These are phyloP conservation scores for Lagopus muta DNA, from an alignment of 2,113 vertebrate genomes.

Conservation along the genomic window DNA sequence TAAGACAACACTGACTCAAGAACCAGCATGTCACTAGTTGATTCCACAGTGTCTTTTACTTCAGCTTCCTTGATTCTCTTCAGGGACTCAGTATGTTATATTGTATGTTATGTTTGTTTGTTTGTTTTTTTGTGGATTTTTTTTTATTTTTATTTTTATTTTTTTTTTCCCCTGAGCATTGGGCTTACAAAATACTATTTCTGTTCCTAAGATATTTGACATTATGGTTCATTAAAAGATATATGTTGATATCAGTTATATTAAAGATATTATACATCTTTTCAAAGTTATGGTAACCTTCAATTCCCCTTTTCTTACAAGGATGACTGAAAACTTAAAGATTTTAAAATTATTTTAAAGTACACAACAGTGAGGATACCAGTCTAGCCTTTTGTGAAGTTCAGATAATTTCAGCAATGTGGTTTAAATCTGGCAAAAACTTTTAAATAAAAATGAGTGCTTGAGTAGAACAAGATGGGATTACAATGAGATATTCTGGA, in stretches of 20 bases:
- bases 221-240: not conserved
- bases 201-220: not conserved
- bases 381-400: not conserved
- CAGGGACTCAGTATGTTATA: not conserved
- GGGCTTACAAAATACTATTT: not conserved
- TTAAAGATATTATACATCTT: not conserved
- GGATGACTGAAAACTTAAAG: not conserved
- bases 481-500: not conserved
- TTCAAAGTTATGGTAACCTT: not conserved
- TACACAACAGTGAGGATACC: not conserved
- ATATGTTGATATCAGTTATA: not conserved
- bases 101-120: too few species aligned
- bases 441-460: slow-evolving; percentile 9
- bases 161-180: not conserved
- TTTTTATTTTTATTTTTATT: not conserved
- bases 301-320: not conserved
- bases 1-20: not conserved
- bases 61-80: not conserved
- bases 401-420: not conserved
- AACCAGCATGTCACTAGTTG: not conserved
- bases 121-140: not conserved
- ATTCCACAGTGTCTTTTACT: not conserved
- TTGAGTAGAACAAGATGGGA: not conserved
- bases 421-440: not conserved
- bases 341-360: not conserved